These are phyloP conservation scores for Herpailurus yagouaroundi DNA, from an alignment of 2,113 vertebrate genomes.

Conservation along the genomic window DNA sequence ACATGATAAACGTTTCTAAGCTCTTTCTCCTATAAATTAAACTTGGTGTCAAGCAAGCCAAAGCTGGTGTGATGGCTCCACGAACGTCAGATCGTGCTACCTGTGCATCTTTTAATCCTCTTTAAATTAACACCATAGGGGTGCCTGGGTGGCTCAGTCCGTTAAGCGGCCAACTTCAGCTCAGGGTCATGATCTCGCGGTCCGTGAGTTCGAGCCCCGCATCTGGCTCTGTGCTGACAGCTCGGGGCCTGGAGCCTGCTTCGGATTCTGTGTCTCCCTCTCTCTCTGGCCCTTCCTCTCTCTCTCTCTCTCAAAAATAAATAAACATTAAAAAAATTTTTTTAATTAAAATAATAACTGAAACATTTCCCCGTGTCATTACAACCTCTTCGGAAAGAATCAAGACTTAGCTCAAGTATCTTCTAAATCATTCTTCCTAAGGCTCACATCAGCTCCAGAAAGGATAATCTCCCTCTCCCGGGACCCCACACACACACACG, in stretches of 20 bases:
- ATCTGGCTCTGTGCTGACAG: too few species aligned
- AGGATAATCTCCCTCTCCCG: neutral
- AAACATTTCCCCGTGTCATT: neutral
- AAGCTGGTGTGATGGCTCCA: too few species aligned
- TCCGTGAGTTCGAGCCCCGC: too few species aligned
- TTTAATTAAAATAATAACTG: neutral
- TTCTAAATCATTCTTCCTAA: neutral
- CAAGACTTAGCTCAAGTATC: neutral
- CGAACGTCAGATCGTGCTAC: neutral
- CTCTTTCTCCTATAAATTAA: neutral
- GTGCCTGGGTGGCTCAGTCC: too few species aligned
- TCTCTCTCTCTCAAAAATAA: too few species aligned
- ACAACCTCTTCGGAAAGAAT: neutral
- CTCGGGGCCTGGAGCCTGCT: too few species aligned
- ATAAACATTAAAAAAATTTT: neutral
- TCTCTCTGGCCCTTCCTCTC: too few species aligned
- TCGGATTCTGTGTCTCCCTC: too few species aligned
- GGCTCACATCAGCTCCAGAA: neutral
- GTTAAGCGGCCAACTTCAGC: too few species aligned
- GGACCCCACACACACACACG: neutral
- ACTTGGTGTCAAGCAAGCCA: neutral
- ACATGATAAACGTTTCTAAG: neutral
- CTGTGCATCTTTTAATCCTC: neutral
- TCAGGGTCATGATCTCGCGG: too few species aligned
- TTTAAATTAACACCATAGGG: too few species aligned